Base-by-base conservation (phyloP, 1,140 invertebrate genomes). In the Oncopeltus fasciatus region DNA sequence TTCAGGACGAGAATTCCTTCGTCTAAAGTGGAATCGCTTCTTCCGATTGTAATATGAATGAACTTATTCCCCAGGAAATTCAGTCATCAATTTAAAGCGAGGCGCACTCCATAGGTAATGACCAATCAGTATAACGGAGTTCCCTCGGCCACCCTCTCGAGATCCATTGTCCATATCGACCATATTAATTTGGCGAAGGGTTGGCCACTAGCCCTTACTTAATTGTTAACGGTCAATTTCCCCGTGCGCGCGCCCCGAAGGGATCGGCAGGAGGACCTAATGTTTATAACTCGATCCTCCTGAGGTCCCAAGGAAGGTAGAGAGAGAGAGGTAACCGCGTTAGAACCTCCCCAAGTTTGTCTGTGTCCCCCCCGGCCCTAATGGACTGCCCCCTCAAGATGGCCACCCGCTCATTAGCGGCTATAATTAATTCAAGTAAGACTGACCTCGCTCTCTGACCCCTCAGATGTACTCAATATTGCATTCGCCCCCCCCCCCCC, bases 191-290 rank as follows among this genome's bases (percentile, higher is more conserved):
- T 24, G 49, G 49, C 24, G 21, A n/a, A n/a, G n/a, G n/a, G n/a
- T n/a, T n/a, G n/a, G n/a, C n/a, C n/a, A n/a, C n/a, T n/a, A n/a
- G n/a, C 49, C 49, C 31, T 38, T 38, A 12, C 18, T 24, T 53
- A 53, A 53, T 53, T 53, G 49, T 53, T 53, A 53, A 53, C 49
- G 49, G 49, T 53, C 49, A 53, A 53, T 53, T 53, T 53, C 49
- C 49, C 49, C 5, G 5, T 14, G 5, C 5, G 14, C 31, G 5
- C 31, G 5, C 14, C 5, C 31, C 31, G 5, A 5, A 8, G 20
- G 14, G 49, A 24, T 24, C 24, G 49, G 49, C 18, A 20, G 44
- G 44, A 20, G 49, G 49, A 53, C 49, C 49, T 53, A 53, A 53
- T 53, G 49, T 53, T 53, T 53, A 53, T 53, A 53, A 53, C 49